Base-by-base conservation (phyloP, 2,888 invertebrate species). In the Liposcelis brunnea region DNA sequence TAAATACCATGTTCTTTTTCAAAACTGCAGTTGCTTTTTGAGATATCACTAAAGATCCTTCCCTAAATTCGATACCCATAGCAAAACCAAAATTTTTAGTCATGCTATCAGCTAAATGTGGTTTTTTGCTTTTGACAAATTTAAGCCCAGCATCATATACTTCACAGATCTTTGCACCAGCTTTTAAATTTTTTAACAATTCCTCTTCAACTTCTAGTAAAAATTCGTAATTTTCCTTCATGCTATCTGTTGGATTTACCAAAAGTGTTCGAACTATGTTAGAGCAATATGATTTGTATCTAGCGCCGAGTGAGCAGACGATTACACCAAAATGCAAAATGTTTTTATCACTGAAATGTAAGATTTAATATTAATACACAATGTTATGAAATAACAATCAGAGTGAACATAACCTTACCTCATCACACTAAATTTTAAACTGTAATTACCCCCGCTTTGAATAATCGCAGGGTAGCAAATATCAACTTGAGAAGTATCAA, bases 381-480 rank as follows among this genome's bases (percentile, higher is more conserved):
- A 26, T 26, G 8, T 26, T 6, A 26, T 26, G 26, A 26, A 26
- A 26, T 6, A 26, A n/a, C n/a, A n/a, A n/a, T n/a, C n/a, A n/a
- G n/a, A n/a, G n/a, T n/a, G n/a, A 26, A 26, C 8, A 6, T 26
- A 26, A 26, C 37, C 46, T 46, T 52, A 71, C 70, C 72, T 72
- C 44, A 65, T 78, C 2, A 87, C 89, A 59, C 93, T 95, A 65
- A 97, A 98, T 65, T 98, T 99, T 38, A 99, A 71, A 58, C 81
- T 86, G 66, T 97, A 98, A 59, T 84, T 80, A n/a, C 95, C 97
- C 7, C 98, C 98, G 31, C 95, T 97, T 62, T 98, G 98, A 56
- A 99, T 90, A 48, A 99, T 99, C 0, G 98, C 89, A 1, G 95
- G 93, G 61, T 97, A 99, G 59, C 97, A 98, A 78, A 93, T 87